These are phyloP conservation scores for Furnarius figulus DNA, from an alignment of 2,113 vertebrate species.

Conservation along the genomic window DNA sequence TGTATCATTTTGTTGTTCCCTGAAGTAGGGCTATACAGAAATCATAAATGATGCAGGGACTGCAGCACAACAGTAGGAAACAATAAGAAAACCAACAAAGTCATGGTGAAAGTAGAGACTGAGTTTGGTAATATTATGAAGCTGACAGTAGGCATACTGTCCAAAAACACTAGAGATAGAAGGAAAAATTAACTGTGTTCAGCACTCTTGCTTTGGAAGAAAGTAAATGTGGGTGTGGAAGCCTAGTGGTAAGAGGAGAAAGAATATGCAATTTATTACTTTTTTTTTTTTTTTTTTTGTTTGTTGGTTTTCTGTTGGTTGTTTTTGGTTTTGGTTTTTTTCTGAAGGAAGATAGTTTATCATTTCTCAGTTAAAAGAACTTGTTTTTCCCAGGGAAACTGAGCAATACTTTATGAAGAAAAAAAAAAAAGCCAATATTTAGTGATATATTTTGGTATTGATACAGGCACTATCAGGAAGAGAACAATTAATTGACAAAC, in stretches of 20 bases:
- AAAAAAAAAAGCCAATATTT: background rate
- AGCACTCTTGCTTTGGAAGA: background rate
- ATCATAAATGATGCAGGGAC: slow-evolving; percentile 21
- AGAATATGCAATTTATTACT: background rate
- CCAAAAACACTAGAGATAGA: background rate
- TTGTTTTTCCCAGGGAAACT: background rate
- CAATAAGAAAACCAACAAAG: background rate
- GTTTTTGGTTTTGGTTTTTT: background rate
- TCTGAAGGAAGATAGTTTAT: background rate
- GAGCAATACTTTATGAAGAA: background rate
- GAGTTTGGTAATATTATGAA: background rate
- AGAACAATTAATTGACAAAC: background rate
- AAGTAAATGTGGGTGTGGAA: background rate
- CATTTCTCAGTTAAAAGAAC: background rate
- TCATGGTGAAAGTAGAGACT: background rate
- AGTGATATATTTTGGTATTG: background rate
- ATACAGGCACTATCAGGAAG: background rate
- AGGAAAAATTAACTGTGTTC: background rate
- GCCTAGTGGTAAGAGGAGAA: background rate
- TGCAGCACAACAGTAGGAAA: background rate
- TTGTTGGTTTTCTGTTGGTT: too few relatives aligned
- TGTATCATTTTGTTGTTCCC: background rate
- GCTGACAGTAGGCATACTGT: background rate
- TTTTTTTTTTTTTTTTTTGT: too few relatives aligned
- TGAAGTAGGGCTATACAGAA: background rate